Evolutionary conservation across 1,140 invertebrate genomes (phyloP), one percentile per base, ranked within the genome.

Genomic region (Euglossa dilemma): DNA sequence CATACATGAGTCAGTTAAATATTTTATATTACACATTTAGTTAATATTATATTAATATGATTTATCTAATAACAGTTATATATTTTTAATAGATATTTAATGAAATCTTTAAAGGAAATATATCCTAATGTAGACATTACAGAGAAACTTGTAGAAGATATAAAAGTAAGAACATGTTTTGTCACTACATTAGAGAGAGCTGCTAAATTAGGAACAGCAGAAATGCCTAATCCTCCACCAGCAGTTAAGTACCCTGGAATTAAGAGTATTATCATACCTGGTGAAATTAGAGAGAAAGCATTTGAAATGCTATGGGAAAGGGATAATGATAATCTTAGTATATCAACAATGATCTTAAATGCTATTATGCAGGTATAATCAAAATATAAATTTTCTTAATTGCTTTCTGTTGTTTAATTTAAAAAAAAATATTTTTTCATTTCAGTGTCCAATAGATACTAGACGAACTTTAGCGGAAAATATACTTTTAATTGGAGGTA

Each of bases 281-380:
- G 98, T 25, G 93, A 92, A 79, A 90, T 97, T 0, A 95, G 98
- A 70, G 98, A 99, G 94, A 95, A 96, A 67, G 96, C 96, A 20
- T 97, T 96, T 91, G 98, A 99, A 95, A 93, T 97, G 54, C 93
- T 99, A 82, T 99, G 98, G 95, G 96, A 98, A 92, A 95, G 96
- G 85, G 97, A 98, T 92, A 96, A 96, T 89, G 98, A 99, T 90
- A 96, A 97, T 90, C 95, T 96, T n/a, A 97, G 97, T 72, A 91
- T 99, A 75, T 95, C 97, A 14, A 97, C 97, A n/a, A 96, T 98
- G 92, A 96, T 99, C 87, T 92, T 99, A 16, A 97, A 98, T 93
- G 95, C 97, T 47, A 96, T 99, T 72, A 72, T 97, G 11, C 96
- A 97, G 95, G 97, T 97, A 94, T 85, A 90, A n/a, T 67, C 50